Conservation (phyloP, 2,797 vertebrate genomes). For the Sebastes diaconus region DNA sequence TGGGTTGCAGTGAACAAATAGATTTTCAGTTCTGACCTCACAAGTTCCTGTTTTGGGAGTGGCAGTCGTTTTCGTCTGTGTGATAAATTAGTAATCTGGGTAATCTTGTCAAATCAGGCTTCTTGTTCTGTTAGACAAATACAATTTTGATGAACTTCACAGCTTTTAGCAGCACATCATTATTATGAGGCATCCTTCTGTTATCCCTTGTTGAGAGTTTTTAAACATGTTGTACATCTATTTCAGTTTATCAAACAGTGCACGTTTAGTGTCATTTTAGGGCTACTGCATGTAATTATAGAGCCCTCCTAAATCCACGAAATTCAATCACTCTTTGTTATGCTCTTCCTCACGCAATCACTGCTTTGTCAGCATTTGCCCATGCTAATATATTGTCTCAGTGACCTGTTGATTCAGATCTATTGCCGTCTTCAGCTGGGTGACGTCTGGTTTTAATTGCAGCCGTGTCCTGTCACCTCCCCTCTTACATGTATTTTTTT, state of each 20-base stretch:
- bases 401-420: slow-evolving; percentile 43
- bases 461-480: slow-evolving; percentile 34
- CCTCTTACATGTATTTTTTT: slow-evolving; percentile 16
- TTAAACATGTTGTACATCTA: neutral
- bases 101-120: neutral
- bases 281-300: neutral
- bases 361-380: slow-evolving; percentile 20
- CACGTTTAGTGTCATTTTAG: neutral
- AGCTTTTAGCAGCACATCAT: neutral
- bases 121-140: slow-evolving; percentile 22
- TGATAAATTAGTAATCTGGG: slow-evolving; percentile 33
- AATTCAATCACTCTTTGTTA: neutral
- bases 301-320: neutral
- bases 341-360: neutral
- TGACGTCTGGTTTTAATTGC: slow-evolving; percentile 43
- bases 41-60: slow-evolving; percentile 10
- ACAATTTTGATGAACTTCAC: slow-evolving; percentile 40
- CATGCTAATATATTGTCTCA: neutral
- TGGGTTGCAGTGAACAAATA: neutral
- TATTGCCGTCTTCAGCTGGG: neutral
- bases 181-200: neutral
- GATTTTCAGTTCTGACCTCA: neutral
- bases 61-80: neutral
- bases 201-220: neutral
- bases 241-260: neutral